Evolutionary conservation across 2,797 vertebrate species (phyloP), one percentile per base, ranked within the genome.

Genomic region (Scomberomorus guttatus): DNA sequence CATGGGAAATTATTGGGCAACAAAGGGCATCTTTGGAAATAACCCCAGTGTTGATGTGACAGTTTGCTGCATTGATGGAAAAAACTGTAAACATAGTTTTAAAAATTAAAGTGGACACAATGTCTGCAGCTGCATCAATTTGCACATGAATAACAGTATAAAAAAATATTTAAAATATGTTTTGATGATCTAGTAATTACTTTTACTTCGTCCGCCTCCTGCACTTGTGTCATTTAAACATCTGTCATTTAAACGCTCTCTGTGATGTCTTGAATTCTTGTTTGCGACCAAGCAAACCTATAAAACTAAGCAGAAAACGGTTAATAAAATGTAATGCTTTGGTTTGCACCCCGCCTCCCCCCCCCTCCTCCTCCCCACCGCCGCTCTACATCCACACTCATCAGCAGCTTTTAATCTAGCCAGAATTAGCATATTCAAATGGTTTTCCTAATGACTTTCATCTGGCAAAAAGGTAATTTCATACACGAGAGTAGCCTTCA

Each of bases 401-500:
- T 93, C 89, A 91, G 86, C 87, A 91, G 80, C 88, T 92, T 92
- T 77, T 93, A 90, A 93, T 93, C 91, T 91, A 0, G n/a, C 29
- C 24, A 25, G 75, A 88, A 93, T 93, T 92, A 85, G 76, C 90
- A 93, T 94, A 90, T 92, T 91, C 81, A 90, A 90, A 92, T 89
- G 70, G 72, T 80, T 92, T 91, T 89, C 82, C 82, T 94, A 86
- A 93, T 94, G 90, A 94, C 88, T 95, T 93, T 92, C 82, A 93
- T 87, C 56, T 77, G 70, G 83, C 65, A 77, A 61, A 74, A 89
- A 93, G 91, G 87, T 94, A 85, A 93, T 93, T 94, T 93, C 88
- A 85, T 84, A 87, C 82, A 62, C 39, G 6, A 70, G 83, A 84
- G 77, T 75, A 27, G 85, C 75, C 87, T 77, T 86, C 70, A 69